Percentiles rank a stretch among this genome's conserved stretches.
These are phyloP conservation scores for Scaptomyza montana DNA, from an alignment of 1,140 invertebrate species.

Conservation along the genomic window DNA sequence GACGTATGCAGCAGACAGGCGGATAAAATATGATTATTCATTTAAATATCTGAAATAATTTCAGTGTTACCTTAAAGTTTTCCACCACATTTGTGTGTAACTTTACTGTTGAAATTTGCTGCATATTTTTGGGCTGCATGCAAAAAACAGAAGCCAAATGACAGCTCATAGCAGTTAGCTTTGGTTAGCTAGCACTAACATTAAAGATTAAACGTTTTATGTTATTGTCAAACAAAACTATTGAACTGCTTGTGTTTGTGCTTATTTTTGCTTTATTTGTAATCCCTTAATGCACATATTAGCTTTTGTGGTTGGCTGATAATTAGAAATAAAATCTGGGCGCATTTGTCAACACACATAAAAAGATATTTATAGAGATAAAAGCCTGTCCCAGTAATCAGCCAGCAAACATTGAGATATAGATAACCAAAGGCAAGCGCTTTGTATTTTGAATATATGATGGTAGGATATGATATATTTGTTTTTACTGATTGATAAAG, in stretches of 20 bases:
- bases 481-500: conserved; percentile 28
- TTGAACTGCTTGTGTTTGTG: not conserved
- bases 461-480: conserved; percentile 1
- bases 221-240: not conserved
- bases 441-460: conserved; percentile 2
- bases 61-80: not conserved
- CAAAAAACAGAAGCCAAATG: not conserved
- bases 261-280: not conserved
- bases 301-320: not conserved
- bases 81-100: not conserved
- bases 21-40: not conserved
- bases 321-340: conserved; percentile 20
- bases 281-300: not conserved
- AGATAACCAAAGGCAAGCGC: not conserved
- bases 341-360: not conserved
- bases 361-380: conserved; percentile 29
- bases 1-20: conserved; percentile 30
- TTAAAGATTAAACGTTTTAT: not conserved
- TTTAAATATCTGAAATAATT: too few relatives aligned
- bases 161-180: conserved; percentile 4
- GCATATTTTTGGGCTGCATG: conserved; percentile 6
- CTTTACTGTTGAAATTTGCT: not conserved
- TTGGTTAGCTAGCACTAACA: not conserved
- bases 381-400: conserved; percentile 17
- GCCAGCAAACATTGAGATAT: conserved; percentile 14